A percentile compares a stretch with the other conserved stretches of the same genome.
phyloP scores from a whole-genome alignment of 2,113 vertebrate genomes.

The Bucco capensis region DNA sequence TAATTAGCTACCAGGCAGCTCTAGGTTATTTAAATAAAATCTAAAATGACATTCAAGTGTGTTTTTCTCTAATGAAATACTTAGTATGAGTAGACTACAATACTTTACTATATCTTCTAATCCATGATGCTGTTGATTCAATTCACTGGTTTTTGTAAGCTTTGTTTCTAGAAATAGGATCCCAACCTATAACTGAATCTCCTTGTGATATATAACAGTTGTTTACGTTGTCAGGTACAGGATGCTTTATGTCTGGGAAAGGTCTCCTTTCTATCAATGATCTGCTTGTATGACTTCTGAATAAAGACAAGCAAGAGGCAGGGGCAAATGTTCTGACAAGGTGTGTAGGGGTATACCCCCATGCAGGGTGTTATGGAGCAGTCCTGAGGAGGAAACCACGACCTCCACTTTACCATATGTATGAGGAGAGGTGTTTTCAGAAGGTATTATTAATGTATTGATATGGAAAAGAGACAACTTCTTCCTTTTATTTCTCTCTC shows the following conservation, averaged over 20 bases:
- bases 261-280: background rate
- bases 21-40: background rate
- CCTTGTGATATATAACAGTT: background rate
- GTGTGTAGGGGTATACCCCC: background rate
- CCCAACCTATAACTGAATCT: background rate
- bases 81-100: background rate
- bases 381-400: background rate
- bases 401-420: background rate
- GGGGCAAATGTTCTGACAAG: background rate
- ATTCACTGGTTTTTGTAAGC: background rate
- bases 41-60: background rate
- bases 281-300: background rate
- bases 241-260: background rate
- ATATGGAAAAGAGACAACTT: background rate
- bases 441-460: background rate
- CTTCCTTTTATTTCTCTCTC: background rate
- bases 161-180: background rate
- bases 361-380: background rate
- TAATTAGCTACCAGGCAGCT: background rate
- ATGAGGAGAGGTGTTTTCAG: background rate
- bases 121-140: background rate
- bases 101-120: background rate
- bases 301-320: no score
- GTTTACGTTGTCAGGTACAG: background rate
- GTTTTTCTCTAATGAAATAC: background rate